A percentile compares a stretch with the other conserved stretches of the same genome.
These are phyloP conservation scores for Acanthurus tractus DNA, from an alignment of 2,797 vertebrate genomes.

Conservation along the genomic window DNA sequence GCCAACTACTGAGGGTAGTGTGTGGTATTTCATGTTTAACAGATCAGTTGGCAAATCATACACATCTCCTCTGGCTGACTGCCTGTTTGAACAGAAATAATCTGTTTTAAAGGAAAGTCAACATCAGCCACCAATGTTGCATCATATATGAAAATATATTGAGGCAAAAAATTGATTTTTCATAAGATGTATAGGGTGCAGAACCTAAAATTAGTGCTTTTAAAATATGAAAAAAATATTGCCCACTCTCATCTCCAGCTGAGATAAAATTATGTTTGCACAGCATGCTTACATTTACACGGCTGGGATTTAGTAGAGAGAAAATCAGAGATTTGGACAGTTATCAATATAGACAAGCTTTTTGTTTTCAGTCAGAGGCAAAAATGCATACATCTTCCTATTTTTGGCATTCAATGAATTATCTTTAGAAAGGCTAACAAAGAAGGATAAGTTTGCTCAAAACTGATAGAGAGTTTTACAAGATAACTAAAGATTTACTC, in stretches of 20 bases:
- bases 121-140: not conserved
- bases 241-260: constrained; percentile 32
- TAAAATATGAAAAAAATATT: constrained; percentile 9
- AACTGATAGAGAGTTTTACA: not conserved
- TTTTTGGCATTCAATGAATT: not conserved
- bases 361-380: constrained; percentile 14
- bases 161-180: not conserved
- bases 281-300: not conserved
- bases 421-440: not conserved
- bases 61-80: too few species aligned
- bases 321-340: constrained; percentile 17
- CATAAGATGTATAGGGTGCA: not conserved
- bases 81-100: not conserved
- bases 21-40: too few species aligned
- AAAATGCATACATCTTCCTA: not conserved
- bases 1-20: too few species aligned
- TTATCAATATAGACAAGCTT: not conserved
- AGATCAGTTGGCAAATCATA: too few species aligned
- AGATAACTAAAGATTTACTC: constrained; percentile 2
- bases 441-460: constrained; percentile 5
- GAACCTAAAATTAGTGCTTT: constrained; percentile 10
- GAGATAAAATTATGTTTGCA: constrained; percentile 19
- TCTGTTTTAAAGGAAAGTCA: not conserved
- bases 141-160: not conserved
- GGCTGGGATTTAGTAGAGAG: not conserved